Evolutionary conservation across 2,888 invertebrate species (phyloP).

Genomic region (Volucella inflata): DNA sequence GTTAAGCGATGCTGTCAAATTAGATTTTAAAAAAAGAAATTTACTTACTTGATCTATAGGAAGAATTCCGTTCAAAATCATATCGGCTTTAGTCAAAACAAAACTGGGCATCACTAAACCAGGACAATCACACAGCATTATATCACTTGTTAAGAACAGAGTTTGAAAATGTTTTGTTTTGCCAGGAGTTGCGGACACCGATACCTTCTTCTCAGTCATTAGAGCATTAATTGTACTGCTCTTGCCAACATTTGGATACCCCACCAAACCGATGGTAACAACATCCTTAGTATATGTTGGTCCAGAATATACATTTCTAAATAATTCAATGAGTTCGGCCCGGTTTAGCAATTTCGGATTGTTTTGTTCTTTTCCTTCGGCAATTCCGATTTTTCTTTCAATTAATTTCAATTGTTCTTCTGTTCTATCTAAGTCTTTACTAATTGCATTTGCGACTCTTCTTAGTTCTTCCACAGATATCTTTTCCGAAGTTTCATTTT

Average conservation of each 20-base stretch:
- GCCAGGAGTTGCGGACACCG: slow-evolving; percentile 99
- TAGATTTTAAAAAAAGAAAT: neutral
- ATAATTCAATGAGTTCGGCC: slow-evolving; percentile 88
- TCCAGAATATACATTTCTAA: slow-evolving; percentile 86
- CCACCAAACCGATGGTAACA: slow-evolving; percentile 96
- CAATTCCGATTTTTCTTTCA: slow-evolving; percentile 84
- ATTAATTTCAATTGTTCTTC: slow-evolving; percentile 86
- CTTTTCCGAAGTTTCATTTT: neutral
- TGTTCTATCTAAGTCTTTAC: slow-evolving; percentile 85
- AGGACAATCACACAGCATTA: slow-evolving; percentile 97
- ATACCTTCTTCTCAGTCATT: slow-evolving; percentile 92
- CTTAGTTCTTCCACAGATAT: slow-evolving; percentile 83
- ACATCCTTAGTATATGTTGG: slow-evolving; percentile 84
- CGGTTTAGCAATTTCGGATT: slow-evolving; percentile 85
- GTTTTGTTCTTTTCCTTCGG: slow-evolving; percentile 78
- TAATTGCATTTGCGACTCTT: slow-evolving; percentile 85
- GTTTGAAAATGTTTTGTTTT: slow-evolving; percentile 99
- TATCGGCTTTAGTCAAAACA: slow-evolving; percentile 96
- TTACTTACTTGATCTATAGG: slow-evolving; percentile 93
- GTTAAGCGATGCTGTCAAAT: neutral
- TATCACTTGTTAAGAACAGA: slow-evolving; percentile 89
- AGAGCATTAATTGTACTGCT: slow-evolving; percentile 99
- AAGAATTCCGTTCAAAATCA: slow-evolving; percentile 97
- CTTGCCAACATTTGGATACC: slow-evolving; percentile 99
- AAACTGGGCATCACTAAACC: slow-evolving; percentile 99